Conservation (phyloP, 2,113 vertebrate genomes). For the Pollimyrus isidori region DNA sequence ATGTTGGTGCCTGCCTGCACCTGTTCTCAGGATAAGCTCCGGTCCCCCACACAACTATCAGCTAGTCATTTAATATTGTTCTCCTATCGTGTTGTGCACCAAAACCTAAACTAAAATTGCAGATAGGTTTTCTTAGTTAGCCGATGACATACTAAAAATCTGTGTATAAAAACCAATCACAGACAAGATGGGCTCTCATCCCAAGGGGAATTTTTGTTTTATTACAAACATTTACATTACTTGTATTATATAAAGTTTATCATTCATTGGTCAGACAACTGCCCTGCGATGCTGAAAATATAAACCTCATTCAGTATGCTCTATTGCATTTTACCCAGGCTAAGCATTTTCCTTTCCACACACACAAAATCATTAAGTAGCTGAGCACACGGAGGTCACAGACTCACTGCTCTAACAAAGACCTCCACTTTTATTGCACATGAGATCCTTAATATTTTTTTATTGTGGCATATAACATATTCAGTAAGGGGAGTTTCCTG, state of each 20-base stretch:
- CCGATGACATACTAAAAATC: background rate
- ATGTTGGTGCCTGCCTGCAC: too few relatives aligned
- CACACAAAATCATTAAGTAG: background rate
- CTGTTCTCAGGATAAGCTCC: too few relatives aligned
- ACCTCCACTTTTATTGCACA: background rate
- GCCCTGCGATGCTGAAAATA: background rate
- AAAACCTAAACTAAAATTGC: background rate
- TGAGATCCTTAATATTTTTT: background rate
- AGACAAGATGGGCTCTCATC: background rate
- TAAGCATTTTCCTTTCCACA: background rate
- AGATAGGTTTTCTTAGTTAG: background rate
- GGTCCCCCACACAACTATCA: background rate
- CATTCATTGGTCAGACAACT: background rate
- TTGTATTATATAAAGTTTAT: conserved; percentile 14
- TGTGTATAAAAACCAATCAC: background rate
- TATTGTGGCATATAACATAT: background rate
- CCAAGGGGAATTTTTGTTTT: conserved; percentile 11
- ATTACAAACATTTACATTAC: conserved; percentile 19
- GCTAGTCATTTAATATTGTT: background rate
- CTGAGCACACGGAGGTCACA: background rate
- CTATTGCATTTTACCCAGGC: background rate
- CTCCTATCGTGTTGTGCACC: background rate
- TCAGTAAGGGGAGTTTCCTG: background rate
- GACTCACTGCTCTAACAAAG: background rate
- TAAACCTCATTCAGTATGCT: background rate